A percentile compares a stretch with the other conserved stretches of the same genome.
These are phyloP conservation scores for Bettongia penicillata DNA, from an alignment of 2,113 vertebrate genomes.

Conservation along the genomic window DNA sequence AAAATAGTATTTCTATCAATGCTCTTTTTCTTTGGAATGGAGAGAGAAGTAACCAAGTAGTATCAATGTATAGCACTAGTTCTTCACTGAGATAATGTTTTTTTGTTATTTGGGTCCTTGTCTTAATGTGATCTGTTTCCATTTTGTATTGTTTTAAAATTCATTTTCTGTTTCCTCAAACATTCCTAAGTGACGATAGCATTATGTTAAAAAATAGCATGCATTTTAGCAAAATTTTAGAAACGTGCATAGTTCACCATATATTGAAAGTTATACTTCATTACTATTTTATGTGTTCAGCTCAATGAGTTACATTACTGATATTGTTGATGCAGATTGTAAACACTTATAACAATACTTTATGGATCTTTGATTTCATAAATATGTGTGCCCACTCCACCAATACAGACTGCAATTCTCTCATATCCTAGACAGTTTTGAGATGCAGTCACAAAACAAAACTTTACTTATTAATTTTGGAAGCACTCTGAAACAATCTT, in stretches of 20 bases:
- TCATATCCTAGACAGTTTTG: neutral
- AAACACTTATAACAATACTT: slow-evolving; percentile 27
- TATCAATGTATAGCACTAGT: slow-evolving; percentile 62
- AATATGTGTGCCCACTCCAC: neutral
- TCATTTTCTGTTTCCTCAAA: neutral
- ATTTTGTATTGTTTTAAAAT: slow-evolving; percentile 39
- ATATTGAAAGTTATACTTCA: neutral
- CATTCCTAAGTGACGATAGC: slow-evolving; percentile 33
- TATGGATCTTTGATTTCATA: neutral
- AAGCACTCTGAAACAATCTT: slow-evolving; percentile 46
- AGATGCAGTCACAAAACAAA: neutral
- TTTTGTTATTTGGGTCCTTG: slow-evolving; percentile 53
- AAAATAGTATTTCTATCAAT: slow-evolving; percentile 80
- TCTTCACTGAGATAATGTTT: slow-evolving; percentile 59
- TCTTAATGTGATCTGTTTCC: slow-evolving; percentile 48
- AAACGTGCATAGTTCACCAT: slow-evolving; percentile 42
- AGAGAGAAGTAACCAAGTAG: neutral
- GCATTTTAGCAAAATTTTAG: slow-evolving; percentile 38
- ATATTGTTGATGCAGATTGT: slow-evolving; percentile 23
- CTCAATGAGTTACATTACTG: slow-evolving; percentile 34
- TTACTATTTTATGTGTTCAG: slow-evolving; percentile 18
- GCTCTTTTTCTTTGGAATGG: slow-evolving; percentile 48
- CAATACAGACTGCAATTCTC: neutral
- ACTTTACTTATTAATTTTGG: slow-evolving; percentile 54
- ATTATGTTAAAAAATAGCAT: slow-evolving; percentile 20